These are phyloP conservation scores for Syrrhaptes paradoxus DNA, from an alignment of 2,113 vertebrate species.

Conservation along the genomic window DNA sequence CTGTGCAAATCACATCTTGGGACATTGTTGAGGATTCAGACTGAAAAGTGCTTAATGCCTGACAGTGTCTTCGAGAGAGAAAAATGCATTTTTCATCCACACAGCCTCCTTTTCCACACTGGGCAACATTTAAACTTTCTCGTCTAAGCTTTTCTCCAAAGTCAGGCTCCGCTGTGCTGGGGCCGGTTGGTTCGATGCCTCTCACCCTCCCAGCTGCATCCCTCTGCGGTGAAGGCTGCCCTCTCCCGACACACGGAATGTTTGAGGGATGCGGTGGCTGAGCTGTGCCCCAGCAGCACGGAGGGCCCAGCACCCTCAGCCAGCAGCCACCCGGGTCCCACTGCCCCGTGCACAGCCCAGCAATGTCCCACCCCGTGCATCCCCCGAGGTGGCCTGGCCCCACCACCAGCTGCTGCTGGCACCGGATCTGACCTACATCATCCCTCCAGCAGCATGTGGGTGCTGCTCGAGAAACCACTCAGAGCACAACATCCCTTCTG, in stretches of 20 bases:
- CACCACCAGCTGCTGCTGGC: accelerated
- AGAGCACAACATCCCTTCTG: not conserved
- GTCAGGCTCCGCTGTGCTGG: not conserved
- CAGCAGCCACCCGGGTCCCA: not conserved
- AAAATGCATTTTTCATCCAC: not conserved
- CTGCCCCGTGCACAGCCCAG: accelerated
- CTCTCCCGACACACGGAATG: conserved; percentile 4
- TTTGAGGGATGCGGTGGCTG: accelerated
- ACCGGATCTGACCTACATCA: not conserved
- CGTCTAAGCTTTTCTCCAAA: not conserved
- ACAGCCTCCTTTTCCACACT: not conserved
- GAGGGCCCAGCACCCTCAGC: not conserved
- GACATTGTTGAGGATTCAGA: not conserved
- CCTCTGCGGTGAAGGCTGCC: not conserved
- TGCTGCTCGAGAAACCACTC: not conserved
- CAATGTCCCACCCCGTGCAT: accelerated
- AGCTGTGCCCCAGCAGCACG: not conserved
- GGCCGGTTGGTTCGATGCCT: not conserved
- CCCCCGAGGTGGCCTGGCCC: accelerated
- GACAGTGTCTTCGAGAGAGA: not conserved
- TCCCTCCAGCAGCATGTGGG: accelerated
- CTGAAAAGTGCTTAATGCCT: not conserved
- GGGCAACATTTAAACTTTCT: not conserved
- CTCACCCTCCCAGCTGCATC: not conserved
- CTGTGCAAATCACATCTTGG: accelerated